Evolutionary conservation across 2,113 vertebrate genomes (phyloP), one percentile per base, ranked within the genome.

Genomic region (Lepus europaeus): DNA sequence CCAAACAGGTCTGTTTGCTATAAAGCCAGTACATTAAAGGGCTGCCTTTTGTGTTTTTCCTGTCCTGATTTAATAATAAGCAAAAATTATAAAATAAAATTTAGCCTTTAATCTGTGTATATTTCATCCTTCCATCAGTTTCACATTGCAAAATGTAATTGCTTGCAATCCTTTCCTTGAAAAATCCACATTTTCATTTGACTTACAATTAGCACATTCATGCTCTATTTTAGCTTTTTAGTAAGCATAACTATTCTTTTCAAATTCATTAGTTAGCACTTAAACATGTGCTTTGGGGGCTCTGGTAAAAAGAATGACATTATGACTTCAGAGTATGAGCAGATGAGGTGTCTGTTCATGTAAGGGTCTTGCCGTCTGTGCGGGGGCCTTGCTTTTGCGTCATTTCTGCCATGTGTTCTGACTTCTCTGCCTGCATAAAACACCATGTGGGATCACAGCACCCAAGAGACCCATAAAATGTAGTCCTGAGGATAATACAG

Each of bases 181-280:
- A 53, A 36, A 68, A 39, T 53, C 87, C 70, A 36, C 36, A 31
- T 95, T 78, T 92, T n/a, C 29, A 74, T 79, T 90, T 92, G 49
- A 59, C 77, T 39, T 74, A 45, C 64, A 81, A 81, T 80, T 49
- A 88, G 19, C 31, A 13, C 49, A 19, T 59, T 59, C 14, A 59
- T 59, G 56, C 13, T 59, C 14, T 59, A 59, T 59, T 59, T 59
- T 59, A 59, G 25, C 66, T 70, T 79, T 92, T 56, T 25, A 89
- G 10, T 73, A 73, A 33, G 77, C 10, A 1, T 33, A 17, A 89
- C 31, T 76, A 17, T 45, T 45, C 10, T 17, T 11, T 36, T 63
- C 27, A 74, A 11, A 74, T 86, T 95, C 39, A 74, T 66, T 61
- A 12, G 10, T 82, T 25, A 74, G 9, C 56, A 89, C 77, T 70